Evolutionary conservation across 2,888 invertebrate genomes (phyloP), one percentile per base, ranked within the genome.

Genomic region (Timema podura): DNA sequence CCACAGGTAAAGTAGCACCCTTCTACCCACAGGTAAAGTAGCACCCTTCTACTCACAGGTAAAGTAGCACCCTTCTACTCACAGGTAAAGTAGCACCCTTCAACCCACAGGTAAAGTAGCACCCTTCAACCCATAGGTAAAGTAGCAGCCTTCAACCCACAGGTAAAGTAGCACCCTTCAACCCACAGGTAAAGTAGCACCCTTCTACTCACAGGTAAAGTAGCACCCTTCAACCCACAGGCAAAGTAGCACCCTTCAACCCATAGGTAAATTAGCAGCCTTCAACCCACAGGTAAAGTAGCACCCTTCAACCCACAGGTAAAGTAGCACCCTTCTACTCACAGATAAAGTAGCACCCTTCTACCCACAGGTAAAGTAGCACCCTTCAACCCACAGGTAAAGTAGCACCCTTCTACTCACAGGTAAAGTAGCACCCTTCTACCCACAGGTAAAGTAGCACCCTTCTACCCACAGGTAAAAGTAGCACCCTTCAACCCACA

Each of bases 51-150:
- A 96, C 86, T 98, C 99, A 11, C 94, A 94, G 89, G n/a, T n/a
- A n/a, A n/a, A n/a, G n/a, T 99, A 71, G 98, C 99, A 0, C 99
- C 99, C 0, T 95, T 95, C 84, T 99, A 96, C 86, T 98, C 99
- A 11, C 94, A 94, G 89, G n/a, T n/a, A n/a, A n/a, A n/a, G n/a
- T 99, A 71, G 98, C 99, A 0, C 99, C 99, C 0, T 95, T 95
- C 84, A 99, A 96, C 86, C 98, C 99, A 11, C 94, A 94, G 89
- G n/a, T n/a, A n/a, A n/a, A n/a, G n/a, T 99, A 71, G 98, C 99
- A 0, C 99, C 99, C 0, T 95, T 95, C 84, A 99, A 96, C 86
- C 98, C 99, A 11, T 94, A 94, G 89, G n/a, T n/a, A n/a, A n/a
- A n/a, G n/a, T 99, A 71, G 98, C 99, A 0, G 99, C 99, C 0